Conservation (phyloP, 35 echinoderm and acorn worm species). For the Eucidaris tribuloides region DNA sequence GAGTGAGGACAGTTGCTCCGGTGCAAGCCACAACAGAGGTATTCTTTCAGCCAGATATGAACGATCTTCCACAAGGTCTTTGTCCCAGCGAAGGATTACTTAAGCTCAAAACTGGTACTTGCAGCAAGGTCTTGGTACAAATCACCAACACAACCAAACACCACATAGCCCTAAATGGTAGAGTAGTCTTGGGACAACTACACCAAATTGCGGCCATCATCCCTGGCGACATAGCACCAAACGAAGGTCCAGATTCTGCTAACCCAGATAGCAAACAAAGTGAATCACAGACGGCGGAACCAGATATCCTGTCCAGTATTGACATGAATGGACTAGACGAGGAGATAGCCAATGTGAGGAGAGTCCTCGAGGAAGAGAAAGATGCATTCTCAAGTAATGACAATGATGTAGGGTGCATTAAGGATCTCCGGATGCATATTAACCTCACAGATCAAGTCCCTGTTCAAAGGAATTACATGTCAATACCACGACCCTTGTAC, state of each 20-base stretch:
- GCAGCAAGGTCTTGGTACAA: neutral
- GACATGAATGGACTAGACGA: slow-evolving; percentile 34
- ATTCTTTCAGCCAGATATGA: neutral
- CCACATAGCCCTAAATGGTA: slow-evolving; percentile 14
- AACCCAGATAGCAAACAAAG: neutral
- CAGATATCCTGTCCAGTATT: neutral
- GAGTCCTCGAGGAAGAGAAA: neutral
- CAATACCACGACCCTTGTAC: slow-evolving; percentile 47
- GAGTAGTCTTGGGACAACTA: neutral
- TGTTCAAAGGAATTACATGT: slow-evolving; percentile 59
- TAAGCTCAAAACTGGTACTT: neutral
- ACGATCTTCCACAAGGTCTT: neutral
- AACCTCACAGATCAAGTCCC: slow-evolving; percentile 36
- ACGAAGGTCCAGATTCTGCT: neutral
- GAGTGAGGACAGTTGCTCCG: neutral
- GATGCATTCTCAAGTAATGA: slow-evolving; percentile 19
- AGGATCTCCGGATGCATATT: slow-evolving; percentile 44
- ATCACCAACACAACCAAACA: neutral
- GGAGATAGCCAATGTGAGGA: slow-evolving; percentile 14
- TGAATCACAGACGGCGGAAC: neutral
- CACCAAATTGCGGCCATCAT: neutral
- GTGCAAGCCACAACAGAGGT: neutral
- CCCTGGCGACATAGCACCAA: neutral
- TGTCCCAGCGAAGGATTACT: neutral
- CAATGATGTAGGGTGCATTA: slow-evolving; percentile 28